A percentile compares a stretch with the other conserved stretches of the same genome.
phyloP scores from a whole-genome alignment of 2,888 invertebrate genomes.

The Ormyrus nitidulus region DNA sequence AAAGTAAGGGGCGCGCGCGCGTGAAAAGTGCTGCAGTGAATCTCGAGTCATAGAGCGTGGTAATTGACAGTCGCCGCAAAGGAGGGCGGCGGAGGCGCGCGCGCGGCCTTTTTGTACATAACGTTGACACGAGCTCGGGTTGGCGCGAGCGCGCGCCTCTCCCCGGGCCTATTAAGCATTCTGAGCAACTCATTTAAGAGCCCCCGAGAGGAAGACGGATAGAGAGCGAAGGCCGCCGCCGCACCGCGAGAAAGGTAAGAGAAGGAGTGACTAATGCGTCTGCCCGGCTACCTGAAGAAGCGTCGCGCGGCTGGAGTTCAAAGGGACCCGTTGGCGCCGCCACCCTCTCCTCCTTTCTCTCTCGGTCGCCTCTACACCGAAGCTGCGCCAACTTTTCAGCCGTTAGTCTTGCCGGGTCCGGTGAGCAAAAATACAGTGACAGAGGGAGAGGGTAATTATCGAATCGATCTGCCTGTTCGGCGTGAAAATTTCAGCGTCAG shows the following conservation, averaged over 20 bases:
- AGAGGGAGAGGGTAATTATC: no score
- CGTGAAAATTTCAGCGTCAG: no score
- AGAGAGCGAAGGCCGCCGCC: conserved; percentile 48
- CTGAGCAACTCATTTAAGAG: conserved; percentile 73
- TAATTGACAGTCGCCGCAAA: background rate
- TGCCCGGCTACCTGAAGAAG: conserved; percentile 72
- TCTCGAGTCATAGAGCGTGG: background rate
- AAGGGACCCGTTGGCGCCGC: conserved; percentile 74
- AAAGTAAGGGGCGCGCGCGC: background rate
- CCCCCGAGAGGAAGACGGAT: conserved; percentile 55
- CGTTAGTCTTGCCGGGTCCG: background rate
- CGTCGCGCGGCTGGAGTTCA: conserved; percentile 71
- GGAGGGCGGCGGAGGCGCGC: conserved; percentile 28
- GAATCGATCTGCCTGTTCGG: no score
- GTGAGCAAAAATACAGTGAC: no score
- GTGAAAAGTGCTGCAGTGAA: background rate
- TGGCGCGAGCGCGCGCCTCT: conserved; percentile 30
- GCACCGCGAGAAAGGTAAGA: conserved; percentile 56
- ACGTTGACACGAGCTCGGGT: conserved; percentile 68
- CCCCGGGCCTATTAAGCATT: conserved; percentile 67
- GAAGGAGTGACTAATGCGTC: conserved; percentile 75
- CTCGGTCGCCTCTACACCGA: background rate
- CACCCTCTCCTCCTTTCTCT: conserved; percentile 64
- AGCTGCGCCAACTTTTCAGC: conserved; percentile 34
- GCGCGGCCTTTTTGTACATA: conserved; percentile 56